These are phyloP conservation scores for Lacerta agilis DNA, from an alignment of 2,797 vertebrate genomes.

Conservation along the genomic window DNA sequence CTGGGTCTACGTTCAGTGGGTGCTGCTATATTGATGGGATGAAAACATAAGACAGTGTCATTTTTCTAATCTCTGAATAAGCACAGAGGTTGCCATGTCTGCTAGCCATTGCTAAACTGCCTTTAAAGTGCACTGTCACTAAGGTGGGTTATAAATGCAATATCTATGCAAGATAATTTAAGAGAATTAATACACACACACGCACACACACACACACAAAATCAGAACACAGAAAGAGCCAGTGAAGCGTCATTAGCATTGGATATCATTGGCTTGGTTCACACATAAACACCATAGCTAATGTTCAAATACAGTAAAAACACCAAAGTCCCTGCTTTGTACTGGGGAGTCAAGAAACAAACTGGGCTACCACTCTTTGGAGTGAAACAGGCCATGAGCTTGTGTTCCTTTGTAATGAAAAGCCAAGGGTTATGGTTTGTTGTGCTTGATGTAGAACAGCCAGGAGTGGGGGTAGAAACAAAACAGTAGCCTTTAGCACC, in stretches of 20 bases:
- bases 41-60: slow-evolving; percentile 19
- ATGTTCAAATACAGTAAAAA: neutral
- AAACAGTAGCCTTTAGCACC: no score
- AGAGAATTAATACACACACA: no score
- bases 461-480: no score
- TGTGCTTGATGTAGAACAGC: no score
- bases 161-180: neutral
- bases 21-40: neutral
- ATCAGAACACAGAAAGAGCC: neutral
- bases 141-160: neutral
- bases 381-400: no score
- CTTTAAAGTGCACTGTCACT: slow-evolving; percentile 11
- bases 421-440: no score
- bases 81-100: neutral
- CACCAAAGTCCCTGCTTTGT: neutral
- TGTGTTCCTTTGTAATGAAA: no score
- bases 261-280: neutral
- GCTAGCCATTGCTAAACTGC: neutral
- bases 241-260: neutral
- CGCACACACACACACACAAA: no score
- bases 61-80: slow-evolving; percentile 32
- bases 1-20: neutral
- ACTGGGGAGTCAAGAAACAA: no score
- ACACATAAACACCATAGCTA: neutral
- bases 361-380: no score